Conservation (phyloP, 2,888 invertebrate species). For the Diploptera punctata region DNA sequence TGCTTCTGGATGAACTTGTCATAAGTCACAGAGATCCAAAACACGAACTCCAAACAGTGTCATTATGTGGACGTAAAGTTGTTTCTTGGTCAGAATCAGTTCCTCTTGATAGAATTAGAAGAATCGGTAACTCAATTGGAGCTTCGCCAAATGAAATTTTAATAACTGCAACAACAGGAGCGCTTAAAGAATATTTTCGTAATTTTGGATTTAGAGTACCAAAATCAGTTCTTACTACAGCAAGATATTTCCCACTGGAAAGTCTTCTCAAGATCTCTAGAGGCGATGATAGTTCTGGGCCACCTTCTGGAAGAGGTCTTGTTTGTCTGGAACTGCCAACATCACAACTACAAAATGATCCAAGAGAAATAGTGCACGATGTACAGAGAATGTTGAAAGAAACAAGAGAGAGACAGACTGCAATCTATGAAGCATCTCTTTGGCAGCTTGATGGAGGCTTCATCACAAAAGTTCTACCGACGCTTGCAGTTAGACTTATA, state of each 20-base stretch:
- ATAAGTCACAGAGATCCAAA: conserved; percentile 36
- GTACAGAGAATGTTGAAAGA: conserved; percentile 55
- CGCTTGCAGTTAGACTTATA: conserved; percentile 60
- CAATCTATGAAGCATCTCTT: conserved; percentile 61
- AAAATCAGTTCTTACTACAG: conserved; percentile 66
- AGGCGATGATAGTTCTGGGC: conserved; percentile 63
- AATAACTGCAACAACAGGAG: conserved; percentile 67
- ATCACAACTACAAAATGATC: background rate
- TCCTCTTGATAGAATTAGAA: conserved; percentile 61
- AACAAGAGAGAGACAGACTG: conserved; percentile 58
- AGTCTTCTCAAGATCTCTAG: conserved; percentile 62
- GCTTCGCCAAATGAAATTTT: conserved; percentile 63
- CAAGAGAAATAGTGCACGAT: conserved; percentile 42
- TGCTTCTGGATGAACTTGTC: conserved; percentile 59
- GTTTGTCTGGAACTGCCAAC: conserved; percentile 68
- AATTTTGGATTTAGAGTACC: conserved; percentile 61
- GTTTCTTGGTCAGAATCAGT: conserved; percentile 75
- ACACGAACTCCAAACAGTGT: conserved; percentile 66
- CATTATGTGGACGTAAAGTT: conserved; percentile 74
- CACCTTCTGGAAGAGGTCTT: conserved; percentile 61
- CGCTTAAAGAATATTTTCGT: conserved; percentile 67
- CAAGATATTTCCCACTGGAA: conserved; percentile 65
- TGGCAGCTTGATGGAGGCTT: conserved; percentile 63
- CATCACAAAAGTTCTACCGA: conserved; percentile 67
- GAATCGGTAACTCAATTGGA: conserved; percentile 63